Evolutionary conservation across 2,113 vertebrate genomes (phyloP).

Genomic region (Heloderma charlesbogerti): DNA sequence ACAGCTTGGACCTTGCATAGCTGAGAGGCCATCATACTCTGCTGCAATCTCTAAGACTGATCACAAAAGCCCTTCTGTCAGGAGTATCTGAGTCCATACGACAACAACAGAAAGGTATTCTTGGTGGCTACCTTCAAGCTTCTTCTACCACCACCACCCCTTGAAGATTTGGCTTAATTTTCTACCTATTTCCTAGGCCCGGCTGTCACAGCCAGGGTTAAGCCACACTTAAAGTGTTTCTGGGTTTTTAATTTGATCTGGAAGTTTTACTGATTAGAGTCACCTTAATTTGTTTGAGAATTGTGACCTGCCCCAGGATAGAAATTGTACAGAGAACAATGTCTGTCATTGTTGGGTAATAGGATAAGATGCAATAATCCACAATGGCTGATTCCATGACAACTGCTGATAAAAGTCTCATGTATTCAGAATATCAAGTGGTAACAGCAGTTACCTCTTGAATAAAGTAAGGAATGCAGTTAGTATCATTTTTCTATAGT

Average conservation of each 20-base stretch:
- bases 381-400: neutral
- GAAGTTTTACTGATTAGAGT: neutral
- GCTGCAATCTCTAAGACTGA: neutral
- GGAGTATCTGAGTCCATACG: neutral
- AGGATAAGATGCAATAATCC: neutral
- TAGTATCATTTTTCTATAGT: neutral
- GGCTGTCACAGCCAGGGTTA: neutral
- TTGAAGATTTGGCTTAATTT: neutral
- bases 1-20: neutral
- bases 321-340: slow-evolving; percentile 1
- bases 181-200: neutral
- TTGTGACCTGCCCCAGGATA: neutral
- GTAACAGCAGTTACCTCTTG: neutral
- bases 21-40: neutral
- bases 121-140: neutral
- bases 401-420: neutral
- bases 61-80: neutral
- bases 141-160: too few relatives aligned
- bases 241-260: neutral
- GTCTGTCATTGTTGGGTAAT: neutral
- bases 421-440: neutral
- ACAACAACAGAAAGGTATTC: neutral
- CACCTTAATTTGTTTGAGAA: neutral
- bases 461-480: neutral
- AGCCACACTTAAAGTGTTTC: neutral